These are phyloP conservation scores for Campoletis raptor DNA, from an alignment of 2,888 invertebrate genomes.

Conservation along the genomic window DNA sequence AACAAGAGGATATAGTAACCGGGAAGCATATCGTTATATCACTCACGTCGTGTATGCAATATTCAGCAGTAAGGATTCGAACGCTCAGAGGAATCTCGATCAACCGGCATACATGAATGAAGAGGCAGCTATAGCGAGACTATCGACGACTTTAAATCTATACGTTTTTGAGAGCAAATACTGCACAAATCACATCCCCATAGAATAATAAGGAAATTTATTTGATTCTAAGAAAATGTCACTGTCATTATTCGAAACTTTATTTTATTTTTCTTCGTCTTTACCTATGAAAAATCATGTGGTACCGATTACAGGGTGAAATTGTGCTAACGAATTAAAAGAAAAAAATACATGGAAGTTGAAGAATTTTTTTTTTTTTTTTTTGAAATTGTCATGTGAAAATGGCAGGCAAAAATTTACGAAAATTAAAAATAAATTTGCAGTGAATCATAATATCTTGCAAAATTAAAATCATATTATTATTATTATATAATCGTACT, in stretches of 20 bases:
- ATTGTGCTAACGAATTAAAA: too few species aligned
- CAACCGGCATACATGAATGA: constrained; percentile 31
- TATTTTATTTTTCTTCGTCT: not conserved
- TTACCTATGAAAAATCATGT: too few species aligned
- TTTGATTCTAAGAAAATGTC: not conserved
- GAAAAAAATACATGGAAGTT: too few species aligned
- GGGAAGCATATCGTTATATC: constrained; percentile 55
- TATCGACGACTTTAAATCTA: constrained; percentile 29
- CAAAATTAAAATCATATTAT: too few species aligned
- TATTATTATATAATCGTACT: too few species aligned
- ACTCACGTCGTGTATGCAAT: constrained; percentile 61
- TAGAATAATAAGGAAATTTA: constrained; percentile 48
- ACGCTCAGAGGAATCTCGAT: constrained; percentile 17
- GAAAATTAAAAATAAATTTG: too few species aligned
- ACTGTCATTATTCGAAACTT: not conserved
- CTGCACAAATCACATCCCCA: constrained; percentile 34
- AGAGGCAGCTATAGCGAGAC: constrained; percentile 3
- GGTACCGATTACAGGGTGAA: too few species aligned
- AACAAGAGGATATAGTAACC: constrained; percentile 50
- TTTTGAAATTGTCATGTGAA: too few species aligned
- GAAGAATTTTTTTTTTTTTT: too few species aligned
- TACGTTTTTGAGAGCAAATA: constrained; percentile 23
- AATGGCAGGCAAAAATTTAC: too few species aligned
- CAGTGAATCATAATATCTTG: too few species aligned
- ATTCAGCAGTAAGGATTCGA: constrained; percentile 52